Evolutionary conservation across 1,140 invertebrate species (phyloP).

Genomic region (Bombus consobrinus): DNA sequence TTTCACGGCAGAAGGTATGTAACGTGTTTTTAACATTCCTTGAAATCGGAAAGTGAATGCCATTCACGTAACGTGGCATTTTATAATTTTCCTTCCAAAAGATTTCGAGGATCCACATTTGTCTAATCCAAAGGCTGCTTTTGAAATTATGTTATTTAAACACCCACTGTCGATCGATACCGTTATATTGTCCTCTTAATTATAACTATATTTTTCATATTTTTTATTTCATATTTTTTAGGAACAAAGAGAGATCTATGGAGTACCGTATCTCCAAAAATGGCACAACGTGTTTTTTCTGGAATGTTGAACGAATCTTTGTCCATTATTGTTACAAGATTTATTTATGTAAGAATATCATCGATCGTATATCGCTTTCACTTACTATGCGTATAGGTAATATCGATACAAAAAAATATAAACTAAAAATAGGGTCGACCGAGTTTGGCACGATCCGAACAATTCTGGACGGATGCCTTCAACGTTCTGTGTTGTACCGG

Average conservation of each 20-base stretch:
- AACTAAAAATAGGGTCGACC: constrained; percentile 83
- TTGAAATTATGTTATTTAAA: no score
- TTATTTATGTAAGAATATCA: constrained; percentile 85
- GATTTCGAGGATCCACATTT: no score
- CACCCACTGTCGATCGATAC: no score
- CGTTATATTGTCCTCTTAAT: not conserved
- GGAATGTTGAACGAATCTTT: constrained; percentile 92
- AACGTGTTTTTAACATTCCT: not conserved
- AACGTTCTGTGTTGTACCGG: constrained; percentile 89
- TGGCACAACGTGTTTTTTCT: constrained; percentile 90
- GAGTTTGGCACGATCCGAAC: constrained; percentile 84
- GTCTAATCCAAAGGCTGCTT: no score
- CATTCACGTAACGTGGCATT: no score
- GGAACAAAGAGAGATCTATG: constrained; percentile 89
- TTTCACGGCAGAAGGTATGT: not conserved
- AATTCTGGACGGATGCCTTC: constrained; percentile 88
- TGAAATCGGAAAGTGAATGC: no score
- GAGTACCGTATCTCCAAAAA: constrained; percentile 91
- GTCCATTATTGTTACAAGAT: constrained; percentile 88
- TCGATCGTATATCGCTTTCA: constrained; percentile 5
- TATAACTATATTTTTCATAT: not conserved
- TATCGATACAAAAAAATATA: not conserved
- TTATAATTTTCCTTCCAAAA: no score
- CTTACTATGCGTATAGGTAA: not conserved
- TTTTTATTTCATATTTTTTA: constrained; percentile 73